A percentile compares a stretch with the other conserved stretches of the same genome.
Conservation (phyloP, 2,113 vertebrate genomes). For the Myxocyprinus asiaticus region DNA sequence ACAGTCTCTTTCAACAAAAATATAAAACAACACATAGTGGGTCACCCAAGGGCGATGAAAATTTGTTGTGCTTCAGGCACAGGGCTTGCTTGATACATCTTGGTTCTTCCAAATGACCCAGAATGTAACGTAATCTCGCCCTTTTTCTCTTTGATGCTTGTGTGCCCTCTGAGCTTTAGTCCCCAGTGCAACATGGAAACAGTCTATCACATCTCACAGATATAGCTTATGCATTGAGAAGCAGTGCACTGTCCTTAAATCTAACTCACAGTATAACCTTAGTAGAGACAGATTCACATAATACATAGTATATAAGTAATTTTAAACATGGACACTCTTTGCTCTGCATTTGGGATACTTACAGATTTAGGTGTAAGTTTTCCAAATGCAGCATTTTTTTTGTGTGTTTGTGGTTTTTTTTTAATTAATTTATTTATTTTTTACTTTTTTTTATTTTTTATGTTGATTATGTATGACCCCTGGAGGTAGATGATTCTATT, state of each 20-base stretch:
- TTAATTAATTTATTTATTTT: too few species aligned
- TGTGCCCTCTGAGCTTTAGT: constrained; percentile 18
- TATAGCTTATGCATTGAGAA: constrained; percentile 76
- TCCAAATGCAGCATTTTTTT: constrained; percentile 57
- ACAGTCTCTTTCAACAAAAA: constrained; percentile 79
- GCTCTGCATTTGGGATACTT: constrained; percentile 67
- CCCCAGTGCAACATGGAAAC: constrained; percentile 35
- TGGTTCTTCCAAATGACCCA: constrained; percentile 14
- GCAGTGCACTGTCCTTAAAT: constrained; percentile 64
- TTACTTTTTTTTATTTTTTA: constrained; percentile 64
- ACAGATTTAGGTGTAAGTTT: constrained; percentile 63
- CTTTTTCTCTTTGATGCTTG: not conserved
- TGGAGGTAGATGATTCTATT: constrained; percentile 97
- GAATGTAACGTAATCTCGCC: constrained; percentile 15
- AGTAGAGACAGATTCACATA: constrained; percentile 23
- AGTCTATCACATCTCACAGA: constrained; percentile 71
- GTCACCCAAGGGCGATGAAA: constrained; percentile 66
- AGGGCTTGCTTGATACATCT: constrained; percentile 13
- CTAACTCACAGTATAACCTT: constrained; percentile 73
- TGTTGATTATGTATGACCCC: constrained; percentile 84
- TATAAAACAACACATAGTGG: constrained; percentile 62
- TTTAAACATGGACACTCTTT: constrained; percentile 77
- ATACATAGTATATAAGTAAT: constrained; percentile 64
- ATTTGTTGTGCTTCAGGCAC: constrained; percentile 68
- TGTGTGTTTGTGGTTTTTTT: constrained; percentile 56